A percentile compares a stretch with the other conserved stretches of the same genome.
Conservation (phyloP, 2,113 vertebrate genomes). For the Xiphorhynchus elegans region DNA sequence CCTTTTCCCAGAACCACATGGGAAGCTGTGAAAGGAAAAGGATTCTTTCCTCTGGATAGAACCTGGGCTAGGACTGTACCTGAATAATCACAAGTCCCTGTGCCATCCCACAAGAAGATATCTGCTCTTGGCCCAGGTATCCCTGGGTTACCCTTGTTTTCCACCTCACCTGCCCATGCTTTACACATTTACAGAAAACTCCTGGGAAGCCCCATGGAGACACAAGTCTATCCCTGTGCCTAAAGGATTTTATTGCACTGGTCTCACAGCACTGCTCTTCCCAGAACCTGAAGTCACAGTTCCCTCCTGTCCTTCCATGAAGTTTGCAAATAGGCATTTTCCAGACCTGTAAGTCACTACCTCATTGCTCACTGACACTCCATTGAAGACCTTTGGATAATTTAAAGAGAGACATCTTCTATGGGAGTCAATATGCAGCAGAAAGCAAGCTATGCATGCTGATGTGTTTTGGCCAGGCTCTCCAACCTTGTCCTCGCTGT, state of each 20-base stretch:
- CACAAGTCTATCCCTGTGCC: fast-evolving
- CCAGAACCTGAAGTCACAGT: neutral
- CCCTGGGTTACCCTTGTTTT: neutral
- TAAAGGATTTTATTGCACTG: neutral
- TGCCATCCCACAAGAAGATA: neutral
- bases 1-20: fast-evolving
- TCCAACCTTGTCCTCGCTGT: neutral
- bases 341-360: neutral
- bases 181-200: neutral
- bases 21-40: neutral
- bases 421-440: neutral
- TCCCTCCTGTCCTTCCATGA: neutral
- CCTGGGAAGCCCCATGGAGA: neutral
- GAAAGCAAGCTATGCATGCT: neutral
- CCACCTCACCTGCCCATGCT: neutral
- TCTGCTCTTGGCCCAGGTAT: neutral
- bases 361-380: neutral
- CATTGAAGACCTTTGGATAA: neutral
- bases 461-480: neutral
- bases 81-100: neutral
- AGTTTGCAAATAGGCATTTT: neutral
- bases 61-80: neutral
- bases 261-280: neutral
- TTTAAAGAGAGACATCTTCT: neutral
- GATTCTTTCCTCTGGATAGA: neutral